A percentile compares a stretch with the other conserved stretches of the same genome.
phyloP scores from a whole-genome alignment of 2,888 invertebrate genomes.

The Acronicta leporina region DNA sequence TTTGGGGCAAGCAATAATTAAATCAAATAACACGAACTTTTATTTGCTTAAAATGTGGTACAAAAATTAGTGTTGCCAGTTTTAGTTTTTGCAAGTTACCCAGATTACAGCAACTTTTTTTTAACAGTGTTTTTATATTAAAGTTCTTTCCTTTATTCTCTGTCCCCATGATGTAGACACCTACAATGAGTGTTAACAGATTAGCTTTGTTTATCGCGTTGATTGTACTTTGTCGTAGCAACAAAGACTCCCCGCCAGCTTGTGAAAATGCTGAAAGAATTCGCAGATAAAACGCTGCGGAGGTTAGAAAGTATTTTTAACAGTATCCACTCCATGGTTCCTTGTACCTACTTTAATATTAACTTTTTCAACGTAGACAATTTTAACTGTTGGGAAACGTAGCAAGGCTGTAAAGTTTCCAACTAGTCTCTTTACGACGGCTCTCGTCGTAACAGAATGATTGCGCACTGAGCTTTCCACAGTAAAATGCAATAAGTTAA shows the following conservation, averaged over 20 bases:
- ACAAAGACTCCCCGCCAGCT: conserved; percentile 5
- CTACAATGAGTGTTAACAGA: no score
- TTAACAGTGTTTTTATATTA: background rate
- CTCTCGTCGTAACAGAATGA: conserved; percentile 78
- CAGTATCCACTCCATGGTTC: conserved; percentile 13
- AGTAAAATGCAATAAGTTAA: conserved; percentile 77
- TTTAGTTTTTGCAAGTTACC: no score
- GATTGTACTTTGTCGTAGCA: background rate
- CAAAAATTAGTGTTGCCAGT: no score
- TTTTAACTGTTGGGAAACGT: conserved; percentile 71
- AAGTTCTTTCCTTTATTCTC: background rate
- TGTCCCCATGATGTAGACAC: background rate
- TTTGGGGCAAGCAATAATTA: no score
- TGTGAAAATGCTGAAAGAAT: conserved; percentile 10
- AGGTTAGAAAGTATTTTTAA: conserved; percentile 16
- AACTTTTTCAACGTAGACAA: conserved; percentile 69
- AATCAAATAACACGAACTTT: no score
- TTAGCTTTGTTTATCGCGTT: conserved; percentile 3
- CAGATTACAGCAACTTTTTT: no score
- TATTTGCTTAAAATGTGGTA: no score
- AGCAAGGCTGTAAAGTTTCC: conserved; percentile 76
- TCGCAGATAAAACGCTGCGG: conserved; percentile 3
- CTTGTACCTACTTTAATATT: conserved; percentile 39
- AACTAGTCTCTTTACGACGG: conserved; percentile 82
- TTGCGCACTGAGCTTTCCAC: conserved; percentile 74